Evolutionary conservation across 1,140 invertebrate species (phyloP), one percentile per base, ranked within the genome.

Genomic region (Drosophila subpulchrella): DNA sequence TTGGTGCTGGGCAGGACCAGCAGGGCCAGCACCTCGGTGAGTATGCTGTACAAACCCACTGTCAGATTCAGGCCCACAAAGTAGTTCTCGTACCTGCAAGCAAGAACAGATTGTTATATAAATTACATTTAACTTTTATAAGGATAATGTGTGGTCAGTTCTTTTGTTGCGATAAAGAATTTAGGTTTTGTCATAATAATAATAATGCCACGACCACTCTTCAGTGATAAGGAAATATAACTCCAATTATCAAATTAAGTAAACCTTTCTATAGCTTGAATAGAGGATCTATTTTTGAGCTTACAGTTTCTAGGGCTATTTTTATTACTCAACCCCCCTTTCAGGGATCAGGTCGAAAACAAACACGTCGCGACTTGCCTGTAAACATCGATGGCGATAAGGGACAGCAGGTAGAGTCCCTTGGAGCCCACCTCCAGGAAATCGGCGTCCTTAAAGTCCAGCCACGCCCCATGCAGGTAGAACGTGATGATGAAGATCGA

Each of bases 401-500:
- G 60, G 6, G 91, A 59, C 1, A 91, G 38, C 47, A 90, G 75
- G 71, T 92, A 92, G 8, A 92, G 68, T n/a, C 62, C 73, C 68
- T 91, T 92, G 24, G 90, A 91, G 30, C 71, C 90, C 12, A 91
- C 86, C 56, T 92, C 91, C 54, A 90, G 47, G 27, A 89, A 78
- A 47, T 92, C 91, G 0, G 86, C 71, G 61, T 92, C 91, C 55
- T 92, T 91, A n/a, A 86, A 89, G 59, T 92, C 91, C 57, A 92
- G 46, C 72, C 92, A 79, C 0, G 91, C 91, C 7, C 83, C 86
- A 60, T 92, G 91, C 61, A 91, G 48, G 67, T 92, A 89, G 51
- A 92, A 92, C 6, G 91, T 89, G 15, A 92, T 92, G 3, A 92
- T 91, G 39, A 92, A 90, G 32, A 92, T 75, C 15, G 91, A 92